Evolutionary conservation across 2,113 vertebrate species (phyloP).

Genomic region (Tympanuchus pallidicinctus): DNA sequence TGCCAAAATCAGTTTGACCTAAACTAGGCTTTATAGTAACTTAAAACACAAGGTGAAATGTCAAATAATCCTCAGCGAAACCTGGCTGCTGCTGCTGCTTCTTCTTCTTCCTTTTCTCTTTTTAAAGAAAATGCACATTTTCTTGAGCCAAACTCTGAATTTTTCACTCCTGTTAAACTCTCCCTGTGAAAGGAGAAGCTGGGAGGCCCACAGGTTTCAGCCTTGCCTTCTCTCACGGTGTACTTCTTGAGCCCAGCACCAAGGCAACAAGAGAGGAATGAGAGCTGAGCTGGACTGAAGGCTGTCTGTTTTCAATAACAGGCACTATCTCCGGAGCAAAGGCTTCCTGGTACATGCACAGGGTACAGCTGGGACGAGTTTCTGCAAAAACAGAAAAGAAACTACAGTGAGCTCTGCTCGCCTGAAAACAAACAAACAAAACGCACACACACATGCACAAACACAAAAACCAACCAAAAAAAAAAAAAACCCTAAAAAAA

Average conservation of each 20-base stretch:
- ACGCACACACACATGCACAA: no score
- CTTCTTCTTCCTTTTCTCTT: not conserved
- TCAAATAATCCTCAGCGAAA: slow-evolving; percentile 34
- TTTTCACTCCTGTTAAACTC: not conserved
- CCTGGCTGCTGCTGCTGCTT: not conserved
- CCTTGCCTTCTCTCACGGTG: not conserved
- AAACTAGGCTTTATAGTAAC: slow-evolving; percentile 47
- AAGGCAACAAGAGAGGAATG: slow-evolving; percentile 12
- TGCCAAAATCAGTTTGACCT: slow-evolving; percentile 62
- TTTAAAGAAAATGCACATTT: not conserved
- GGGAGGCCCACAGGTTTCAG: not conserved
- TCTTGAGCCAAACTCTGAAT: not conserved
- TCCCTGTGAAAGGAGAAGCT: not conserved
- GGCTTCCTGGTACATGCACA: not conserved
- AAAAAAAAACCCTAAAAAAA: not conserved
- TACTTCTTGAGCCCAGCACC: not conserved
- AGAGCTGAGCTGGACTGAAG: not conserved
- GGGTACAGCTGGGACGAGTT: not conserved
- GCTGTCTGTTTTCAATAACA: not conserved
- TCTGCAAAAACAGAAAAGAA: not conserved
- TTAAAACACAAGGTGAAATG: slow-evolving; percentile 57
- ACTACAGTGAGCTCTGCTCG: not conserved
- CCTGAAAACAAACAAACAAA: not conserved
- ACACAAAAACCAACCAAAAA: not conserved
- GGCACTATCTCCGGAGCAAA: not conserved